Evolutionary conservation across 1,140 invertebrate species (phyloP).

Genomic region (Megathymus violae): DNA sequence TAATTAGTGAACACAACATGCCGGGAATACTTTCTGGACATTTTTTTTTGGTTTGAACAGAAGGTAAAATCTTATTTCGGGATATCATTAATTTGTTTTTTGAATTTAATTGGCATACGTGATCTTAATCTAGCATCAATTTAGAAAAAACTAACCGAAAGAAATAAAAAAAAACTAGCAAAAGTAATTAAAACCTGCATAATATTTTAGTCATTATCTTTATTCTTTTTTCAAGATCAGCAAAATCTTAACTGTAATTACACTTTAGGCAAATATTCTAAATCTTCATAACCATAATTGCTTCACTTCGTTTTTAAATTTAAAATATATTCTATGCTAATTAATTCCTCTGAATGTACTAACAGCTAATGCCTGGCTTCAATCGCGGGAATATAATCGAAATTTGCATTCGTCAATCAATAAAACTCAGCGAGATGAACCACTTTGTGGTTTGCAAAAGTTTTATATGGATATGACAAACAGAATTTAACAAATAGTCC

Average conservation of each 20-base stretch:
- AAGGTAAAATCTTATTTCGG: slow-evolving; percentile 17
- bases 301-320: slow-evolving; percentile 9
- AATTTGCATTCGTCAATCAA: slow-evolving; percentile 78
- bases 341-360: slow-evolving; percentile 32
- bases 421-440: slow-evolving; percentile 63
- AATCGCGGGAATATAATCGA: slow-evolving; percentile 74
- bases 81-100: slow-evolving; percentile 13
- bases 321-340: slow-evolving; percentile 21
- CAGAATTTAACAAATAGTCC: not conserved
- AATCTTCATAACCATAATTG: slow-evolving; percentile 15
- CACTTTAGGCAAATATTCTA: not conserved
- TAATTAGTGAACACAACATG: slow-evolving; percentile 52
- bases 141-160: not conserved
- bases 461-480: slow-evolving; percentile 52
- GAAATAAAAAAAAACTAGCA: too few species aligned
- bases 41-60: slow-evolving; percentile 15
- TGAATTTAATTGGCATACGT: not conserved
- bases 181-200: too few species aligned
- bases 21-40: slow-evolving; percentile 16
- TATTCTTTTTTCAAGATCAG: too few species aligned
- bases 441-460: slow-evolving; percentile 51
- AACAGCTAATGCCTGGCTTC: slow-evolving; percentile 63
- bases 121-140: not conserved
- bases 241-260: not conserved
- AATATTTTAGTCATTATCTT: too few species aligned